Base-by-base conservation (phyloP, 2,797 vertebrate genomes). In the Phoebastria nigripes region DNA sequence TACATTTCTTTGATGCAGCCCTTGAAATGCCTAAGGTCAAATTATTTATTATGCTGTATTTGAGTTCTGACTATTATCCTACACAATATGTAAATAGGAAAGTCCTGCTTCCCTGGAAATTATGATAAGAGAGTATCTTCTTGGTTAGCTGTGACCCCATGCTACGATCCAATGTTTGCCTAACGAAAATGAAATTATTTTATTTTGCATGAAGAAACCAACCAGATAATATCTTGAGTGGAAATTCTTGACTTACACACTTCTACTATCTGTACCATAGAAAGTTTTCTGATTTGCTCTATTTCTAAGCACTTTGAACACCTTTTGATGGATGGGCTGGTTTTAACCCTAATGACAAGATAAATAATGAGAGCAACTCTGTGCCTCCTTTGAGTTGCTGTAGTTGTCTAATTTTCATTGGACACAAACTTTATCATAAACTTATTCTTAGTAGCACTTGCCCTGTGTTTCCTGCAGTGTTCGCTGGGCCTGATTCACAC, bases 21-120 rank as follows among this genome's bases (percentile, higher is more conserved):
- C 8, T 63, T 96, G 83, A 92, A 67, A n/a, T 85, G 42, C 19
- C 28, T 51, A 26, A 6, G 22, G 51, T 62, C 79, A 73, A 73
- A 62, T 90, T 41, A 51, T 61, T 80, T 67, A 85, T 78, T 92
- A 41, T 52, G 22, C 20, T 63, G n/a, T 58, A 3, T 55, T 82
- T 93, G 25, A 39, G 72, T 83, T 85, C 47, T 90, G 52, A 51
- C 33, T 49, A 54, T 83, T 70, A 17, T 84, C 24, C 63, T 89
- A 72, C 65, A 76, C 14, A 41, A 20, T 39, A 80, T 61, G 35
- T 91, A 95, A 95, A 95, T 87, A 94, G 78, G 78, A 95, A 95
- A 92, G 56, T 82, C 49, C 71, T 85, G 55, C 22, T 91, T 94
- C 76, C 94, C 77, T 84, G 59, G 76, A 95, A 91, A 62, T 72